A percentile compares a stretch with the other conserved stretches of the same genome.
Evolutionary conservation across 2,888 invertebrate species (phyloP).

Genomic region (Drosophila quasianomalipes): DNA sequence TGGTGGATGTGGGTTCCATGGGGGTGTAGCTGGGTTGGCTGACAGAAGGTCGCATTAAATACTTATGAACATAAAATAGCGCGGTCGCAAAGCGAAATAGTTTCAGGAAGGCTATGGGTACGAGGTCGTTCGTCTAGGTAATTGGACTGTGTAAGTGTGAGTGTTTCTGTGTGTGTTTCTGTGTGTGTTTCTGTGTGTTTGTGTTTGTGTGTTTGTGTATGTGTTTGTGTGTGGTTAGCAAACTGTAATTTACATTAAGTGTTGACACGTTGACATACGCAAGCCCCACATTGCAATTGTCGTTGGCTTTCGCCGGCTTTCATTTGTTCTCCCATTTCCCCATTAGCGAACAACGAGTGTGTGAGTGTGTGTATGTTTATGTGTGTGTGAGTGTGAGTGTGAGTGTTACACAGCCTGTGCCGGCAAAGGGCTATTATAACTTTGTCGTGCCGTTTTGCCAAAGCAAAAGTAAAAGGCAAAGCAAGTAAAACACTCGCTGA

Average conservation of each 20-base stretch:
- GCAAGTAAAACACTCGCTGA: constrained; percentile 43
- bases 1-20: background rate
- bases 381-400: constrained; percentile 6
- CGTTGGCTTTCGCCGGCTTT: constrained; percentile 61
- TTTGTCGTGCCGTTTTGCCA: constrained; percentile 63
- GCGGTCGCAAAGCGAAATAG: constrained; percentile 50
- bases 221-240: constrained; percentile 55
- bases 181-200: constrained; percentile 12
- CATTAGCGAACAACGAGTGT: constrained; percentile 11
- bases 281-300: constrained; percentile 63
- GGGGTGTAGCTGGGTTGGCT: background rate
- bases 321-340: constrained; percentile 55
- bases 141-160: constrained; percentile 46
- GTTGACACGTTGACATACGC: constrained; percentile 70
- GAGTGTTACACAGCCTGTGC: constrained; percentile 26
- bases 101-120: constrained; percentile 44
- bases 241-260: constrained; percentile 79
- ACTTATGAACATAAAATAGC: constrained; percentile 59
- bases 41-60: constrained; percentile 66
- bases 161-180: constrained; percentile 5
- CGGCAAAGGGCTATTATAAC: constrained; percentile 75
- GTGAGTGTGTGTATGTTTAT: constrained; percentile 11
- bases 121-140: constrained; percentile 59
- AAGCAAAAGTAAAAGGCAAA: constrained; percentile 24
- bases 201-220: constrained; percentile 3